These are phyloP conservation scores for Holcopasites calliopsidis DNA, from an alignment of 1,140 invertebrate species.

Conservation along the genomic window DNA sequence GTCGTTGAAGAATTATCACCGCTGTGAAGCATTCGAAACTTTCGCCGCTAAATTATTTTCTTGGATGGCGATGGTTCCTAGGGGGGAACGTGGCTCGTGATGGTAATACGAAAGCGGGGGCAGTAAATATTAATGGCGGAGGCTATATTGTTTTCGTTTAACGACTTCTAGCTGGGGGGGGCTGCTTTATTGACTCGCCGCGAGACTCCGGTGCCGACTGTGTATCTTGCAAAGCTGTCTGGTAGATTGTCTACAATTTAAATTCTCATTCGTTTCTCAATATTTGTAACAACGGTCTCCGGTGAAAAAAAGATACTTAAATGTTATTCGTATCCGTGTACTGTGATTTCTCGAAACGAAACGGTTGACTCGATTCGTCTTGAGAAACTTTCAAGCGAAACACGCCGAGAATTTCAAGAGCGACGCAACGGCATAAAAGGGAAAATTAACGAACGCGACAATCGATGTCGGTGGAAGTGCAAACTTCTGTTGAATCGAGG, in stretches of 20 bases:
- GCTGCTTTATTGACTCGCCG: neutral
- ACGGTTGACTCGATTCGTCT: neutral
- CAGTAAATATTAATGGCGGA: conserved; percentile 18
- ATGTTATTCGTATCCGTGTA: neutral
- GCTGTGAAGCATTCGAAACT: neutral
- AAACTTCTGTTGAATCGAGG: neutral
- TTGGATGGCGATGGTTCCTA: neutral
- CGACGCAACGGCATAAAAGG: neutral
- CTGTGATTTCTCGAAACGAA: neutral
- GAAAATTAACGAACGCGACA: neutral
- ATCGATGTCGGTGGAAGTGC: neutral
- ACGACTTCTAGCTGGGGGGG: neutral
- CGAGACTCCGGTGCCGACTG: too few species aligned
- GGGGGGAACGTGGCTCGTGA: neutral
- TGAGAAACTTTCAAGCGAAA: neutral
- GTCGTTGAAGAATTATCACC: conserved; percentile 1
- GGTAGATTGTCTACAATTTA: too few species aligned
- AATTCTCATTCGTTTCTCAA: too few species aligned
- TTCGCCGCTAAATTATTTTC: neutral
- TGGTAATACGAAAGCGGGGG: neutral
- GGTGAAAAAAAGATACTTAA: neutral
- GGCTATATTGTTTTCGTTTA: conserved; percentile 1
- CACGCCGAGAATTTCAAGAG: neutral
- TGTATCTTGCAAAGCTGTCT: too few species aligned
- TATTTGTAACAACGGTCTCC: too few species aligned